A percentile compares a stretch with the other conserved stretches of the same genome.
Conservation (phyloP, 1,140 invertebrate species). For the Bombus soroeensis region DNA sequence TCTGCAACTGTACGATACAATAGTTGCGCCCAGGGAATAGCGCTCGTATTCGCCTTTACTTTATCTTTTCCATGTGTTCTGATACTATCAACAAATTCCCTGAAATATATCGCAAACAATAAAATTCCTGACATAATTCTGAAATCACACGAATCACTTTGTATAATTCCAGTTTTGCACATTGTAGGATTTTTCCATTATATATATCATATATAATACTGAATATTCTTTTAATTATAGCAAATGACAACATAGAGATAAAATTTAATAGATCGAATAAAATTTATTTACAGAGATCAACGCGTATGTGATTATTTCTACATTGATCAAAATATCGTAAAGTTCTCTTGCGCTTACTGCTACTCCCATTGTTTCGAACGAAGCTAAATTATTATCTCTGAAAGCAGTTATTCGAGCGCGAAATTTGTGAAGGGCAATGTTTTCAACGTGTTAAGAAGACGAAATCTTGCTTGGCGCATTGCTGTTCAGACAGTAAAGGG, state of each 20-base stretch:
- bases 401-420: neutral
- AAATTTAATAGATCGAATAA: neutral
- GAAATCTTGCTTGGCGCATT: constrained; percentile 47
- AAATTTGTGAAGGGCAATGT: constrained; percentile 42
- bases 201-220: neutral
- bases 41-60: neutral
- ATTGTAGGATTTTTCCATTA: neutral
- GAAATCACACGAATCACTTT: neutral
- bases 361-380: too few species aligned
- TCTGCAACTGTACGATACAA: neutral
- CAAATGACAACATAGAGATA: neutral
- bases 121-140: neutral
- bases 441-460: constrained; percentile 48
- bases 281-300: neutral
- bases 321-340: too few species aligned
- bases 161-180: neutral
- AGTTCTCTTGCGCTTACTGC: too few species aligned
- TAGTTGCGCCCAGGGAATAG: constrained; percentile 1
- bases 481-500: constrained; percentile 64
- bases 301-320: too few species aligned
- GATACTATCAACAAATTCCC: neutral
- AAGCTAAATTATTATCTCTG: too few species aligned
- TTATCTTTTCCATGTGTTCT: neutral
- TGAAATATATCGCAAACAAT: neutral
- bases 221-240: neutral